Base-by-base conservation (phyloP, 2,797 vertebrate genomes). In the Melanotaenia nigrans region DNA sequence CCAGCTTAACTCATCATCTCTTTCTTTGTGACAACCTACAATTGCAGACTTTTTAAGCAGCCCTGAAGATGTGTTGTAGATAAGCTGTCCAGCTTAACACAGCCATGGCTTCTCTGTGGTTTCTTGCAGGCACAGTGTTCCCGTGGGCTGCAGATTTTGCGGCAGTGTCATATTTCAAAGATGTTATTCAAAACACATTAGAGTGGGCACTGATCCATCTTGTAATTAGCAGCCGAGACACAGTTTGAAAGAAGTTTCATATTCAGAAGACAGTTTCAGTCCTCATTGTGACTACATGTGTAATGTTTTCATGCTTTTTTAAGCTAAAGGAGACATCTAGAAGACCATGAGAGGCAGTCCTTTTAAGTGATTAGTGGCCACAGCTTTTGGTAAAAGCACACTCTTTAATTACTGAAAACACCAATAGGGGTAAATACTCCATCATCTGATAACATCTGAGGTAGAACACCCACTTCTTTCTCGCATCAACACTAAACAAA, bases 361-460 rank as follows among this genome's bases (percentile, higher is more conserved):
- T 57, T 30, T 75, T 45, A 76, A 59, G 87, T 90, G 84, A 92
- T 91, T 88, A 89, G 85, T 82, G 86, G 84, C 73, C 77, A 63
- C 79, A 78, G 84, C 78, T 75, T 86, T 91, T 80, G 78, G 76
- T 73, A 69, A 87, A 85, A 71, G 61, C 79, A 72, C 87, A 75
- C 87, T 92, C 87, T 94, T 91, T 92, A 91, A 92, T 92, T 90
- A 92, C 73, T 78, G 79, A 83, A 92, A 90, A 87, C 86, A 87
- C 79, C 75, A 89, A 84, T 85, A 74, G 81, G 84, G 85, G 76
- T 92, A 88, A 93, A 90, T 81, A 84, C 83, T 87, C 85, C 36
- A 78, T 89, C 89, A 92, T 90, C 85, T 89, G 91, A 94, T 94
- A 92, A 84, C 82, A 92, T 93, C 91, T 93, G 40, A 54, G 80